Percentiles rank a stretch among this genome's conserved stretches.
Evolutionary conservation across 1,140 invertebrate species (phyloP).

Genomic region (Aphaenogaster rudis): DNA sequence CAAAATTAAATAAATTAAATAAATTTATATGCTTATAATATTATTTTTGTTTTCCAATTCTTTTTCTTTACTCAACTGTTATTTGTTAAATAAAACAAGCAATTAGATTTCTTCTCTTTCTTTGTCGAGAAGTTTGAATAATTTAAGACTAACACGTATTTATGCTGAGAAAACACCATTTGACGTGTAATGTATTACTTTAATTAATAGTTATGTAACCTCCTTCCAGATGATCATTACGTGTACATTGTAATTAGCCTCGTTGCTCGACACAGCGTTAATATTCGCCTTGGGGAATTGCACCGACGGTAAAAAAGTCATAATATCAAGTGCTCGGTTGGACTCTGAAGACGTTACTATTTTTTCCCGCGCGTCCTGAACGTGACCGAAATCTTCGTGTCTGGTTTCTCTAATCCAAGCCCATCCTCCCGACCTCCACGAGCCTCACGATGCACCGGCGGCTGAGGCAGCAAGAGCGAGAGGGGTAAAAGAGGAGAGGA

Average conservation of each 20-base stretch:
- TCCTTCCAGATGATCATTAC: slow-evolving; percentile 47
- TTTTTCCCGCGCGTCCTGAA: slow-evolving; percentile 19
- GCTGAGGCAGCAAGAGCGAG: slow-evolving; percentile 1
- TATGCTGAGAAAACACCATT: slow-evolving; percentile 29
- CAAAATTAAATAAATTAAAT: not conserved
- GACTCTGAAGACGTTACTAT: slow-evolving; percentile 35
- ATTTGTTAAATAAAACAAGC: not conserved
- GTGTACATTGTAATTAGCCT: slow-evolving; percentile 55
- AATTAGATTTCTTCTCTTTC: slow-evolving; percentile 13
- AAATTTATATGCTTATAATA: not conserved
- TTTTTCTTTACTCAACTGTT: not conserved
- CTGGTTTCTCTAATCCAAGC: slow-evolving; percentile 41
- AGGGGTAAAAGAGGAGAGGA: not conserved
- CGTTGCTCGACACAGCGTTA: slow-evolving; percentile 36
- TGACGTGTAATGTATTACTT: slow-evolving; percentile 56
- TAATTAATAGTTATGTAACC: slow-evolving; percentile 63
- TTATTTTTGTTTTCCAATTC: not conserved
- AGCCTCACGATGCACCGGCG: slow-evolving; percentile 12
- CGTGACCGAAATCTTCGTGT: slow-evolving; percentile 60
- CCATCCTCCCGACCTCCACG: slow-evolving; percentile 22
- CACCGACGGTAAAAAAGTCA: slow-evolving; percentile 13
- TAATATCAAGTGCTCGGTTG: slow-evolving; percentile 27
- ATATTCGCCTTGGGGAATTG: slow-evolving; percentile 30
- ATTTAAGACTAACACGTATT: slow-evolving; percentile 36
- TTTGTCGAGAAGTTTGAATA: slow-evolving; percentile 8